Conservation (phyloP, 2,888 invertebrate genomes). For the Spisula solida region DNA sequence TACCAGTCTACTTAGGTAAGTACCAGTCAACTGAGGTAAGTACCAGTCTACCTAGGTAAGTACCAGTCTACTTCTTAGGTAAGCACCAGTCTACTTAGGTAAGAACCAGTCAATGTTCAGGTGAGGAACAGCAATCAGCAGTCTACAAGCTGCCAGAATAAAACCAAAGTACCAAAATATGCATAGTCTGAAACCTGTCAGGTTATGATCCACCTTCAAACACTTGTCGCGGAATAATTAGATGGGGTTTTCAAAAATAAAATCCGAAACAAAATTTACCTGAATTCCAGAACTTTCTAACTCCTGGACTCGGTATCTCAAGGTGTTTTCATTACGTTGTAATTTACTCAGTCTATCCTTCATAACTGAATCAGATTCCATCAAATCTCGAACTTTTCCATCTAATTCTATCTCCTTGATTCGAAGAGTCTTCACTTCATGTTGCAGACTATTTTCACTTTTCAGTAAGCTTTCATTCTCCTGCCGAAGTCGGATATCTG, state of each 20-base stretch:
- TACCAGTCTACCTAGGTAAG: too few relatives aligned
- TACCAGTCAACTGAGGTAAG: too few relatives aligned
- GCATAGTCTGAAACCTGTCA: too few relatives aligned
- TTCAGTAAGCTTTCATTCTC: constrained; percentile 77
- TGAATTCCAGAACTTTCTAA: constrained; percentile 75
- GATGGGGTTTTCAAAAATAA: not conserved
- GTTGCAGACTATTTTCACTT: constrained; percentile 76
- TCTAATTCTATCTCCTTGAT: constrained; percentile 79
- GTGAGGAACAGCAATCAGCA: too few relatives aligned
- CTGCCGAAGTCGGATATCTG: constrained; percentile 75
- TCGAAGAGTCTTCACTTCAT: constrained; percentile 76
- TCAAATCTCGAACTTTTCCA: constrained; percentile 76
- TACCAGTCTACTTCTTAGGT: too few relatives aligned
- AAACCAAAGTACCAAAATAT: too few relatives aligned
- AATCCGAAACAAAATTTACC: constrained; percentile 41
- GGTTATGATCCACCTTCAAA: too few relatives aligned
- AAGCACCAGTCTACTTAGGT: too few relatives aligned
- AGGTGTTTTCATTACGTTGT: constrained; percentile 80
- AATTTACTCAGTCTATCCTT: constrained; percentile 79
- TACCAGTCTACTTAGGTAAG: too few relatives aligned
- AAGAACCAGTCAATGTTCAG: too few relatives aligned
- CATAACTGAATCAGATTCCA: constrained; percentile 75
- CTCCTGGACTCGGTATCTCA: constrained; percentile 80
- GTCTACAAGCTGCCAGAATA: too few relatives aligned
- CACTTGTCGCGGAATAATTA: too few relatives aligned